Base-by-base conservation (phyloP, 1,140 invertebrate species). In the Mesaphorura yosii region DNA sequence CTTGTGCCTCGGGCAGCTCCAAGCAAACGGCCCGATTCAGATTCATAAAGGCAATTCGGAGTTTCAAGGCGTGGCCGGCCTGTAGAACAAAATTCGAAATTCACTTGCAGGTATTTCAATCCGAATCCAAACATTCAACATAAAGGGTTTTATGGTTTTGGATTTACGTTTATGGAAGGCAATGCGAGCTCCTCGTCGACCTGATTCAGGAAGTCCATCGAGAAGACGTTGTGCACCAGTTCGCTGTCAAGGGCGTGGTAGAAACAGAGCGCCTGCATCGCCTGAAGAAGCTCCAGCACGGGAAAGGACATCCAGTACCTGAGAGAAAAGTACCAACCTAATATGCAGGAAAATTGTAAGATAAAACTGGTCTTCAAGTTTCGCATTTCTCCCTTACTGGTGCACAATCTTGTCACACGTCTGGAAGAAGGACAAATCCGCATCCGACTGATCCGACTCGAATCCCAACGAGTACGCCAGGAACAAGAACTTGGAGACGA, bases 11-110 rank as follows among this genome's bases (percentile, higher is more conserved):
- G 0, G 78, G 77, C 60, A 76, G 69, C 65, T 79, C 78, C 19
- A 80, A 64, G 55, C 78, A 80, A 10, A 79, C 76, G 4, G 76
- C 72, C 48, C 78, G 68, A 66, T 80, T 80, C 17, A 80, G 59
- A 48, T 76, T 68, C 77, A 80, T 79, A 15, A 79, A 69, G 29
- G 64, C 61, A 42, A 71, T 65, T 17, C 76, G 67, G 2, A 80
- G 70, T 53, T 70, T 65, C 15, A 67, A 58, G 1, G 75, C 73
- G 69, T 78, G 77, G 7, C 65, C 68, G 25, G 65, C 66, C 75
- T 77, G 63, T 38, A 60, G 65, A 45, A 57, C 55, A 55, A 48
- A 52, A 53, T 45, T 48, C 28, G n/a, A n/a, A n/a, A n/a, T n/a
- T n/a, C n/a, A n/a, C n/a, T n/a, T n/a, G n/a, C n/a, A n/a, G n/a